Base-by-base conservation (phyloP, 2,888 invertebrate species). In the Azorinus chamasolen region DNA sequence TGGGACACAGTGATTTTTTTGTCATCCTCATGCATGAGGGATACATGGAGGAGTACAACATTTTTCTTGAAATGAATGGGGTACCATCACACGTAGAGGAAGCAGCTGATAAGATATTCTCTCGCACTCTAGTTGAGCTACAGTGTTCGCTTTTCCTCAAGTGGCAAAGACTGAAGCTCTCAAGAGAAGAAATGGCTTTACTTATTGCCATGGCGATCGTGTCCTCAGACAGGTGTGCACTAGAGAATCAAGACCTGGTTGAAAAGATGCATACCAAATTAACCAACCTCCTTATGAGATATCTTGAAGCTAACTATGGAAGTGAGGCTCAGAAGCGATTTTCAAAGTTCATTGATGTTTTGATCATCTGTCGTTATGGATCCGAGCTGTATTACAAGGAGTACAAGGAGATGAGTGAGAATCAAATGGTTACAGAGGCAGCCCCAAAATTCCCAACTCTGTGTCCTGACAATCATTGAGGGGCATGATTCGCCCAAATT, bases 101-200 rank as follows among this genome's bases (percentile, higher is more conserved):
- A 45, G 77, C 81, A 43, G 77, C 81, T 16, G 81, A 81, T 59
- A 77, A 81, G 48, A 77, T 81, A 45, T 81, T 77, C 48, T 81
- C 81, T 0, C 48, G 81, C 2, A 66, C 74, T 12, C 41, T 78
- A 2, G 62, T 81, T 0, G 73, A 64, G 50, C 46, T 69, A 20
- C 72, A 75, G 50, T 54, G 53, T 14, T 57, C 64, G 8, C 48
- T 78, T 20, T 74, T 22, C 5, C 20, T 54, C n/a, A 68, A 65
- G 16, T 81, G 81, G 81, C 81, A 77, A 37, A 58, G 53, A 46
- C 43, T 74, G 24, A 61, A 68, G 12, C 65, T 81, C 2, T 24
- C 45, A 5, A 64, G 68, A 32, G 74, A 68, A 25, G 81, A 81
- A 48, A 74, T 71, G 54, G 73, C 73, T 4, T 43, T 81, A 25